A percentile compares a stretch with the other conserved stretches of the same genome.
Conservation (phyloP, 2,888 invertebrate species). For the Criorhina ranunculi region DNA sequence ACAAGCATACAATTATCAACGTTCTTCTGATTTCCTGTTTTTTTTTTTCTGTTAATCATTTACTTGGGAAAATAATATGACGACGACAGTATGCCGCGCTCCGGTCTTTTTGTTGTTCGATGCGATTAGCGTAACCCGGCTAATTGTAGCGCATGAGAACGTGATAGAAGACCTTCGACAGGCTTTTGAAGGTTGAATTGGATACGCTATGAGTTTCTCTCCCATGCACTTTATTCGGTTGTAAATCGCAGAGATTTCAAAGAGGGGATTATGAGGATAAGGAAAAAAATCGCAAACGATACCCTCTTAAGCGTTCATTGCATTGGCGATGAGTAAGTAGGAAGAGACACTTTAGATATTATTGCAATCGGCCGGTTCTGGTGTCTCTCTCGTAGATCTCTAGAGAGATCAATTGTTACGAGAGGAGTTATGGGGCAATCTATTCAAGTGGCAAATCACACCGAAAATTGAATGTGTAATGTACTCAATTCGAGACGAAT, state of each 20-base stretch:
- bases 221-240: neutral
- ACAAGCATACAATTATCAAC: constrained; percentile 38
- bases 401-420: constrained; percentile 46
- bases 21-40: constrained; percentile 47
- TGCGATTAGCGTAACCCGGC: constrained; percentile 35
- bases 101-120: constrained; percentile 34
- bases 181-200: constrained; percentile 53
- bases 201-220: constrained; percentile 12
- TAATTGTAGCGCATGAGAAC: constrained; percentile 45
- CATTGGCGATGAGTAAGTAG: constrained; percentile 62
- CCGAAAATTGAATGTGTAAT: constrained; percentile 63
- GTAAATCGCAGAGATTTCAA: neutral
- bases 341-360: constrained; percentile 63
- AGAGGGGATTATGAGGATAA: neutral
- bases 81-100: constrained; percentile 16
- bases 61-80: constrained; percentile 26
- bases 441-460: constrained; percentile 73
- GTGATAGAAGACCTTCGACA: constrained; percentile 48
- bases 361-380: constrained; percentile 35
- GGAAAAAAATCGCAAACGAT: constrained; percentile 23
- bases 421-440: constrained; percentile 55
- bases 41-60: constrained; percentile 48
- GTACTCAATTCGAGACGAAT: constrained; percentile 67
- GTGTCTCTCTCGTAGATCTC: constrained; percentile 37
- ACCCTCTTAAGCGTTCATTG: constrained; percentile 69